These are phyloP conservation scores for Lottia gigantea DNA, from an alignment of 2,888 invertebrate species.

Conservation along the genomic window DNA sequence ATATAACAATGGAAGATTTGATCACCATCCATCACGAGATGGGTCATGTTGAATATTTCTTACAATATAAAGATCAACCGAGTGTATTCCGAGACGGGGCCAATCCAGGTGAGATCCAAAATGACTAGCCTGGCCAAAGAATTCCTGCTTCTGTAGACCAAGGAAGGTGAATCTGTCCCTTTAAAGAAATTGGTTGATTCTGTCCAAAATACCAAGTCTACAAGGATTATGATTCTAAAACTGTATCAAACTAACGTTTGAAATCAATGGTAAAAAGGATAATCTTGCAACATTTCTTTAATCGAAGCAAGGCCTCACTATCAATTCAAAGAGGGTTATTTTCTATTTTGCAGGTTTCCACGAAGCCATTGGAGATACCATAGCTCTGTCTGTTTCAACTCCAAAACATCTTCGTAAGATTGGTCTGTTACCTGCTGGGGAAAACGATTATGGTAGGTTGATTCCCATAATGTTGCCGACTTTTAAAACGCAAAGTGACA, in stretches of 20 bases:
- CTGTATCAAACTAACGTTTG: too few species aligned
- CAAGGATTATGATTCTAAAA: too few species aligned
- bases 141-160: too few species aligned
- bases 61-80: conserved; percentile 3
- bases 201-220: too few species aligned
- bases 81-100: neutral
- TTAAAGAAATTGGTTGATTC: too few species aligned
- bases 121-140: too few species aligned
- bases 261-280: too few species aligned
- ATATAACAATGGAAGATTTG: conserved; percentile 52
- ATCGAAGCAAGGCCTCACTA: too few species aligned
- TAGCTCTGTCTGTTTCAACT: neutral
- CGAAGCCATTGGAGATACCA: conserved; percentile 1
- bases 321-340: neutral
- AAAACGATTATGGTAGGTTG: neutral
- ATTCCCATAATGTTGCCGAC: neutral
- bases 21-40: conserved; percentile 31
- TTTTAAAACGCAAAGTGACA: too few species aligned
- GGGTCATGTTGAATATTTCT: neutral
- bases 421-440: neutral
- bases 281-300: too few species aligned
- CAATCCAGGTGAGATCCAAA: neutral
- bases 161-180: too few species aligned
- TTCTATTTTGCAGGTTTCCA: neutral
- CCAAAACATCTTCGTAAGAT: conserved; percentile 1